These are phyloP conservation scores for Ellobius talpinus DNA, from an alignment of 2,113 vertebrate genomes.

Conservation along the genomic window DNA sequence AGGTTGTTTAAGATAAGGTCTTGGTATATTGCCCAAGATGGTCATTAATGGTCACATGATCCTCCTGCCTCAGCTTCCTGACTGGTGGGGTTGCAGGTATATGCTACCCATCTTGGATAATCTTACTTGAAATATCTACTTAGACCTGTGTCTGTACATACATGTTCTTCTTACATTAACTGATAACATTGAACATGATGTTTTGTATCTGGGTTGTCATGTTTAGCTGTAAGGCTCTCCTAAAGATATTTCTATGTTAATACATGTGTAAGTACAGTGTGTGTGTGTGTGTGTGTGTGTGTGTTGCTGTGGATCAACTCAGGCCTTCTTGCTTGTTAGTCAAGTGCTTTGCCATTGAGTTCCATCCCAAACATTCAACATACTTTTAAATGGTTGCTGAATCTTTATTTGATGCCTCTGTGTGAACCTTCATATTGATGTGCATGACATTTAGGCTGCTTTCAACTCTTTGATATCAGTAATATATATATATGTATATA, in stretches of 20 bases:
- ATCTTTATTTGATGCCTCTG: neutral
- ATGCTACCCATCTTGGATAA: neutral
- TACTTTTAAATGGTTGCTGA: neutral
- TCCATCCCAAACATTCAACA: neutral
- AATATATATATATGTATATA: neutral
- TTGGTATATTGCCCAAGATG: neutral
- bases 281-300: neutral
- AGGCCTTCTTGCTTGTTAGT: neutral
- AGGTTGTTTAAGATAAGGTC: neutral
- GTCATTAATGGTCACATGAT: neutral
- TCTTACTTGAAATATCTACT: neutral
- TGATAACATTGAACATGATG: neutral
- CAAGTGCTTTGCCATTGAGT: neutral
- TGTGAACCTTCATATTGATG: neutral
- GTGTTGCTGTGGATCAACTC: neutral
- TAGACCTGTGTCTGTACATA: neutral
- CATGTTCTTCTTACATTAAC: neutral
- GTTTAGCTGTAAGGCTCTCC: neutral
- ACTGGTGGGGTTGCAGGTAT: neutral
- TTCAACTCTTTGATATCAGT: slow-evolving; percentile 16
- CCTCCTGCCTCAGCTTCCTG: neutral
- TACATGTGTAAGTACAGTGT: neutral
- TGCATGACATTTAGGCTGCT: neutral
- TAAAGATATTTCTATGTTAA: neutral
- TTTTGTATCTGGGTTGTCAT: slow-evolving; percentile 4